phyloP scores from a whole-genome alignment of 2,797 vertebrate species.

The Corythornis leucogaster region DNA sequence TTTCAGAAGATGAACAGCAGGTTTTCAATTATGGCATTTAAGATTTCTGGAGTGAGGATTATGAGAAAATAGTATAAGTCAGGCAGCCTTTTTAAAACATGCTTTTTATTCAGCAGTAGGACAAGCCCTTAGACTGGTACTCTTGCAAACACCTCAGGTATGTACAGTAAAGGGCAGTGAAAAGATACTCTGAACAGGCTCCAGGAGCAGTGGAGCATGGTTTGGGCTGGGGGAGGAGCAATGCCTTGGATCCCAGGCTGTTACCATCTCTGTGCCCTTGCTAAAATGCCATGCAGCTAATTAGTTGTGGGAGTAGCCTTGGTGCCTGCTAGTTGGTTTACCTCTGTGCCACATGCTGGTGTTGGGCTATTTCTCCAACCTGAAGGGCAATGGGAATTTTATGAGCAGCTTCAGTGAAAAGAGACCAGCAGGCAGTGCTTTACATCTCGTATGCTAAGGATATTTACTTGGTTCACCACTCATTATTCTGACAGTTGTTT shows the following conservation, averaged over 20 bases:
- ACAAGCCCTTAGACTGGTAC: neutral
- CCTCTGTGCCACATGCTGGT: neutral
- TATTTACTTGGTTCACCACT: constrained; percentile 37
- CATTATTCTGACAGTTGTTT: constrained; percentile 65
- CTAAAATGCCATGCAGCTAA: neutral
- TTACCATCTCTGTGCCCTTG: neutral
- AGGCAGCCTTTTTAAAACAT: neutral
- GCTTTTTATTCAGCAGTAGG: neutral
- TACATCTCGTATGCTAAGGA: neutral
- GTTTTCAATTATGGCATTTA: constrained; percentile 42
- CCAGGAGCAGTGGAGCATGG: neutral
- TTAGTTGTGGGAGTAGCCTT: neutral
- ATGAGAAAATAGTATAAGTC: neutral
- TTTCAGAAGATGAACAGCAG: constrained; percentile 17
- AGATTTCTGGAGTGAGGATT: neutral
- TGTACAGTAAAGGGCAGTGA: constrained; percentile 6
- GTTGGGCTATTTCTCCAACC: constrained; percentile 3
- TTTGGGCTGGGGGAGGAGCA: neutral
- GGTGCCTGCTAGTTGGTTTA: neutral
- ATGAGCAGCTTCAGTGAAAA: constrained; percentile 19
- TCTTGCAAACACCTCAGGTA: neutral
- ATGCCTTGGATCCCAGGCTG: neutral
- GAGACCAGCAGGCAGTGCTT: constrained; percentile 22
- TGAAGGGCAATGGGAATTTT: constrained; percentile 20
- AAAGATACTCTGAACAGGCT: neutral